Conservation (phyloP, 2,888 invertebrate genomes). For the Polydrusus tereticollis region DNA sequence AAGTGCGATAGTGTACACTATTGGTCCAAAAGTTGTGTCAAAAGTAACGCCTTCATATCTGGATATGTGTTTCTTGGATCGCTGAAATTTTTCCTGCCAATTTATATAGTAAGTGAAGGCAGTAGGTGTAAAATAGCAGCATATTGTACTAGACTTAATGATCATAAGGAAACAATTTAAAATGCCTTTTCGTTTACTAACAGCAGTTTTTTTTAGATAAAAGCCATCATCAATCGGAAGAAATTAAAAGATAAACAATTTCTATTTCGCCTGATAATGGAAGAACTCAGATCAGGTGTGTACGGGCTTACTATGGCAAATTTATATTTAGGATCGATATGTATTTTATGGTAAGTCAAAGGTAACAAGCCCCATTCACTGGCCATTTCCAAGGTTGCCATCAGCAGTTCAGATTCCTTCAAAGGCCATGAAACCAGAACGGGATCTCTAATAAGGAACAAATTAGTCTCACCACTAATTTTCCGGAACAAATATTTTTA, state of each 20-base stretch:
- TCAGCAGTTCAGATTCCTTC: no score
- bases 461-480: constrained; percentile 29
- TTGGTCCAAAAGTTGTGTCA: constrained; percentile 52
- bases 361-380: background rate
- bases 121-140: background rate
- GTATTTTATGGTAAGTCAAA: constrained; percentile 68
- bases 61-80: constrained; percentile 50
- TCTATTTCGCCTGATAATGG: constrained; percentile 67
- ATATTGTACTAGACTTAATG: no score
- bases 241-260: constrained; percentile 68
- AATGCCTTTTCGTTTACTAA: no score
- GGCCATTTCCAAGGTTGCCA: no score
- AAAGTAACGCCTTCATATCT: constrained; percentile 31
- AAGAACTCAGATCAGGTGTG: constrained; percentile 69
- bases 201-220: constrained; percentile 66
- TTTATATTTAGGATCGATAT: constrained; percentile 69
- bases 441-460: background rate
- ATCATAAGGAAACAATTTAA: no score
- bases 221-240: constrained; percentile 70
- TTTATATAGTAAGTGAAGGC: constrained; percentile 56
- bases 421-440: no score
- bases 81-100: constrained; percentile 57
- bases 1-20: constrained; percentile 54
- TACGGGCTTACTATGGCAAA: constrained; percentile 70
- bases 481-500: no score